Percentiles rank a stretch among this genome's conserved stretches.
Evolutionary conservation across 1,140 invertebrate species (phyloP).

Genomic region (Dendrolimus punctatus): DNA sequence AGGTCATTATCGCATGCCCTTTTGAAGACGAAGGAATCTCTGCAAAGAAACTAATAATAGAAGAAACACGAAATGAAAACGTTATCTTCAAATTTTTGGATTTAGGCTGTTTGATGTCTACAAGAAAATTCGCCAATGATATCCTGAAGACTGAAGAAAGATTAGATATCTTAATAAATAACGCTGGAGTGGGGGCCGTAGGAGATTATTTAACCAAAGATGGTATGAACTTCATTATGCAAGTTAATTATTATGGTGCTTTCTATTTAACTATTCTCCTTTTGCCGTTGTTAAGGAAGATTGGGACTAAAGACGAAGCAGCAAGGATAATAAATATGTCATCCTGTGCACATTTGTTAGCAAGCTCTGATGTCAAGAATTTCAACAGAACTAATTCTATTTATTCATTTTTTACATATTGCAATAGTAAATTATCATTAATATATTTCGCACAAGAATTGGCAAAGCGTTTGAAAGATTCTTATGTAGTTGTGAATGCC

Average conservation of each 20-base stretch:
- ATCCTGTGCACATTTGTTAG: conserved; percentile 73
- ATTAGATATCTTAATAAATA: conserved; percentile 81
- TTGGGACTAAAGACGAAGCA: conserved; percentile 49
- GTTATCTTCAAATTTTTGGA: conserved; percentile 43
- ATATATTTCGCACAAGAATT: conserved; percentile 76
- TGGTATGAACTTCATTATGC: conserved; percentile 78
- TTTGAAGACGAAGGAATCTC: conserved; percentile 62
- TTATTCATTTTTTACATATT: too few species aligned
- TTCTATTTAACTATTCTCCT: conserved; percentile 81
- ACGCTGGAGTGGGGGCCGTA: conserved; percentile 76
- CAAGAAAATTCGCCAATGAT: conserved; percentile 32
- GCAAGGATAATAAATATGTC: conserved; percentile 80
- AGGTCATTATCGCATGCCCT: conserved; percentile 83
- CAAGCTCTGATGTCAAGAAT: conserved; percentile 74
- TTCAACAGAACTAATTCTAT: conserved; percentile 71
- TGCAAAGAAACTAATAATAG: conserved; percentile 35
- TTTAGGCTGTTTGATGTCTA: conserved; percentile 34
- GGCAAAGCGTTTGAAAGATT: conserved; percentile 64
- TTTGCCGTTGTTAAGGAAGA: conserved; percentile 71
- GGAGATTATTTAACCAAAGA: conserved; percentile 67
- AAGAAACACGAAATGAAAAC: conserved; percentile 35
- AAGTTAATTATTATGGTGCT: conserved; percentile 78
- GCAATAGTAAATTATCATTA: conserved; percentile 76
- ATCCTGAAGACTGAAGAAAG: conserved; percentile 69
- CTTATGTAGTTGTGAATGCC: conserved; percentile 76